These are phyloP conservation scores for Rhinogobio ventralis DNA, from an alignment of 2,797 vertebrate genomes.

Conservation along the genomic window DNA sequence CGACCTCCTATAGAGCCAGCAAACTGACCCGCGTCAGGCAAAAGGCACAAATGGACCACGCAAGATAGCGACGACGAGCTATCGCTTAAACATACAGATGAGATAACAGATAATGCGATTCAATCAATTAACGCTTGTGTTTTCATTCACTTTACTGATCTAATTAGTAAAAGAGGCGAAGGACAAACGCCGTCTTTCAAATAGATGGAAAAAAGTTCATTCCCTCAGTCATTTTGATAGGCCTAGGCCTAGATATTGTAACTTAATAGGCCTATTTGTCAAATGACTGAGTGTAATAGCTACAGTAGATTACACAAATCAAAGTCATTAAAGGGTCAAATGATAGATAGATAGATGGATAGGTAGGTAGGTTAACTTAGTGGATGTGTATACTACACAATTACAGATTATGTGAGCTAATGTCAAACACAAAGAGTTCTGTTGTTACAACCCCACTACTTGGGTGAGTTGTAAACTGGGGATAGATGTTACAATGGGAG, in stretches of 20 bases:
- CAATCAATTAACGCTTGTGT: slow-evolving; percentile 7
- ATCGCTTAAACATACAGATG: not conserved
- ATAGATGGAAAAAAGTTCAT: not conserved
- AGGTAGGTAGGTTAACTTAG: not conserved
- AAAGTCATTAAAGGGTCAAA: not conserved
- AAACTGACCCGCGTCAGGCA: slow-evolving; percentile 65
- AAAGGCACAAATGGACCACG: slow-evolving; percentile 73
- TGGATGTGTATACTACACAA: no score
- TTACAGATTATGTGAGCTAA: no score
- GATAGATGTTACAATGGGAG: no score
- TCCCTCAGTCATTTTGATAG: not conserved
- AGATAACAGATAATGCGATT: slow-evolving; percentile 23
- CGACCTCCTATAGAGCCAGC: slow-evolving; percentile 61
- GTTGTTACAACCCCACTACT: no score
- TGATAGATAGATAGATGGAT: not conserved
- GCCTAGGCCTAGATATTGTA: not conserved
- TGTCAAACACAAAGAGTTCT: no score
- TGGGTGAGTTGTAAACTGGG: no score
- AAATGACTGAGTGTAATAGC: not conserved
- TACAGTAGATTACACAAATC: not conserved
- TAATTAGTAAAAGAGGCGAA: not conserved
- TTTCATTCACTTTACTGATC: slow-evolving; percentile 16
- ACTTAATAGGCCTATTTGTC: not conserved
- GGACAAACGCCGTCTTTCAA: not conserved
- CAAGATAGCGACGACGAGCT: slow-evolving; percentile 8